Evolutionary conservation across 2,888 invertebrate genomes (phyloP), one percentile per base, ranked within the genome.

Genomic region (Hirtodrosophila trivittata): DNA sequence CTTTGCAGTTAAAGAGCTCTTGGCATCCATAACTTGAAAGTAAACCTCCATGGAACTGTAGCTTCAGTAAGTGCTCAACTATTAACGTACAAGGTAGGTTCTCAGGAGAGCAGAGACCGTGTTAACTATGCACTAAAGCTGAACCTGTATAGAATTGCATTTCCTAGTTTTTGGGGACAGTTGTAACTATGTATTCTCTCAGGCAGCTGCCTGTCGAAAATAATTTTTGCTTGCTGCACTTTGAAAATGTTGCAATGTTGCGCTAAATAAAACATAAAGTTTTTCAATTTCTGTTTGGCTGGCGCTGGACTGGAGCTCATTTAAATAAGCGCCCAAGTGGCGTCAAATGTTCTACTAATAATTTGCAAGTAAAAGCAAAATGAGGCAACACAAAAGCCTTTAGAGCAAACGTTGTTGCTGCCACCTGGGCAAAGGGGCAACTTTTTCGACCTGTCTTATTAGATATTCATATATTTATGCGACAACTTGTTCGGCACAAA

Each of bases 381-480:
- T 45, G 47, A 42, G 9, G 65, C 18, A 21, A 21, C 18, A 21
- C 18, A 21, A 21, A 21, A 21, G 18, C 18, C 2, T 21, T 21
- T 21, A n/a, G n/a, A n/a, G n/a, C 6, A 25, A 25, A 25, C 3
- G 28, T 5, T 28, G 28, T 28, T 1, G 7, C 28, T 3, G 28
- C 28, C 28, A 74, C 64, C 64, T 68, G 58, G n/a, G 13, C 3
- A n/a, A 32, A 7, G 13, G 26, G 59, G 9, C 3, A 28, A 18
- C 13, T 16, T 50, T 50, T 39, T 9, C 56, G 51, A 25, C 26
- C 55, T 64, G 59, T 46, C 62, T 66, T 64, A 77, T 86, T 80
- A 58, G 54, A 54, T 66, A 81, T 86, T 83, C 77, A 77, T 86
- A 67, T 69, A 77, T 75, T 86, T 80, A 80, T 86, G 74, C 71